Conservation (phyloP, 2,113 vertebrate genomes). For the Morphnarchus princeps region DNA sequence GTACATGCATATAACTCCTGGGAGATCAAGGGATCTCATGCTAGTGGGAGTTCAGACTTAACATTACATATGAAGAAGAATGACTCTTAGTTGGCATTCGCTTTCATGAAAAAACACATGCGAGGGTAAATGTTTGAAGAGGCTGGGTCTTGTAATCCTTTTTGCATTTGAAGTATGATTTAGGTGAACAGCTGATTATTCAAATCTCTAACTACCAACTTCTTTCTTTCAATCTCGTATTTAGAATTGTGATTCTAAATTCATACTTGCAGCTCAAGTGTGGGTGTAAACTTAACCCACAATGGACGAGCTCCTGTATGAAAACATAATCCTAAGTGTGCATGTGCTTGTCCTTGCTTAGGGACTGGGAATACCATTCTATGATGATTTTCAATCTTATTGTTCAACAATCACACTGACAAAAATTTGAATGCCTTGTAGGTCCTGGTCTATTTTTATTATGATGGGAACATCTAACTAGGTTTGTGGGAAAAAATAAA, state of each 20-base stretch:
- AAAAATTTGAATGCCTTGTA: not conserved
- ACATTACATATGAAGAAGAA: not conserved
- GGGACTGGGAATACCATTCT: not conserved
- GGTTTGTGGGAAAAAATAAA: not conserved
- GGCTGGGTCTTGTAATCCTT: not conserved
- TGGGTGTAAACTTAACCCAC: not conserved
- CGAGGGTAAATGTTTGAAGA: not conserved
- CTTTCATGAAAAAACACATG: not conserved
- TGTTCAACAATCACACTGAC: not conserved
- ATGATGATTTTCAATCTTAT: not conserved
- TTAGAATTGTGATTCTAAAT: not conserved
- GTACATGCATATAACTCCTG: not conserved
- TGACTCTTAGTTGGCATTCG: not conserved
- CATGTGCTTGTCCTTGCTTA: not conserved
- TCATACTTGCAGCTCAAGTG: not conserved
- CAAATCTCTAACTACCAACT: not conserved
- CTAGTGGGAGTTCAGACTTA: not conserved
- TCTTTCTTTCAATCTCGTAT: not conserved
- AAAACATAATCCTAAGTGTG: not conserved
- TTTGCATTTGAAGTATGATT: not conserved
- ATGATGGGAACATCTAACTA: not conserved
- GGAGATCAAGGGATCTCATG: not conserved
- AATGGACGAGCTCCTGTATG: not conserved
- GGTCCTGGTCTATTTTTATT: not conserved
- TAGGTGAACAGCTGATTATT: slow-evolving; percentile 7